phyloP scores from a whole-genome alignment of 2,888 invertebrate species.

The Leptothorax acervorum region DNA sequence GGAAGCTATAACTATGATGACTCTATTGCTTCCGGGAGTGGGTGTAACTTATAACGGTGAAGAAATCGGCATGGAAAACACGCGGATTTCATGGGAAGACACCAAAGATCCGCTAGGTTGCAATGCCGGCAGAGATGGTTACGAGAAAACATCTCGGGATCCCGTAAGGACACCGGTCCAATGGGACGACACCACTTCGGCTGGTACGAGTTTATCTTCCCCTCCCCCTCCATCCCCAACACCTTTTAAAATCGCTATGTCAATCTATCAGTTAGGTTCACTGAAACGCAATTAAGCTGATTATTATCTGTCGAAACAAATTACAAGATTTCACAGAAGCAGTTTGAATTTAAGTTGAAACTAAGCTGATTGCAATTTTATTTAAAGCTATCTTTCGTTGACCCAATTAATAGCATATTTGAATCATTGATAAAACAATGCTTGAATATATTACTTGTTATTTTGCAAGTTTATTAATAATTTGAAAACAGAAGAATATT shows the following conservation, averaged over 20 bases:
- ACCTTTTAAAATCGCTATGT: not conserved
- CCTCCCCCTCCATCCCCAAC: not conserved
- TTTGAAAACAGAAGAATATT: not conserved
- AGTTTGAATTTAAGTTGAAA: not conserved
- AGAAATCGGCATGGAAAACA: constrained; percentile 91
- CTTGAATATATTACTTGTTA: not conserved
- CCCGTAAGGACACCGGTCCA: constrained; percentile 93
- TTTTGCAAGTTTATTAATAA: constrained; percentile 12
- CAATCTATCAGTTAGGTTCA: not conserved
- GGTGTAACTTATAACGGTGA: constrained; percentile 93
- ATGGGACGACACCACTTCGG: constrained; percentile 89
- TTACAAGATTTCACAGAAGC: not conserved
- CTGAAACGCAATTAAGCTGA: not conserved
- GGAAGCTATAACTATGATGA: no score
- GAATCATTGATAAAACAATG: not conserved
- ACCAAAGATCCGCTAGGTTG: constrained; percentile 88
- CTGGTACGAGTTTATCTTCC: constrained; percentile 85
- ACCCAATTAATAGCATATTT: not conserved
- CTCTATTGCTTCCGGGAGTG: constrained; percentile 91
- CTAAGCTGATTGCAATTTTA: not conserved
- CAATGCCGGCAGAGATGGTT: constrained; percentile 88
- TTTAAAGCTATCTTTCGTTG: not conserved
- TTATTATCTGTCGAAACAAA: not conserved
- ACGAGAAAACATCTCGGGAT: constrained; percentile 88
- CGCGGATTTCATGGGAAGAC: constrained; percentile 87